A percentile compares a stretch with the other conserved stretches of the same genome.
Conservation (phyloP, 2,797 vertebrate species). For the Channallabes apus region DNA sequence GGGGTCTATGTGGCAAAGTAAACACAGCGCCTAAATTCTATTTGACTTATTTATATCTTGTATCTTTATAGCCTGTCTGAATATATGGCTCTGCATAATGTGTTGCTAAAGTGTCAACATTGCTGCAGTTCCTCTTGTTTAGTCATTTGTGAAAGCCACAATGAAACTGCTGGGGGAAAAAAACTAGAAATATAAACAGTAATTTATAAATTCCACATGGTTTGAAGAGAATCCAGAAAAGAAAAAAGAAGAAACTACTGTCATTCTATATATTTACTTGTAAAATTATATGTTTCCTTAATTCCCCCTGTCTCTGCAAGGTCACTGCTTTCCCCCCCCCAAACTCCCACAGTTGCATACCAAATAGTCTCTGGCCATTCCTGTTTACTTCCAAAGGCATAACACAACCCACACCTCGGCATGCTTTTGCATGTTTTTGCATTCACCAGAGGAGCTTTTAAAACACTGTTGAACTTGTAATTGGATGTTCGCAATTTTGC, state of each 20-base stretch:
- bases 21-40: slow-evolving; percentile 46
- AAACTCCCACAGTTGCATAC: slow-evolving; percentile 63
- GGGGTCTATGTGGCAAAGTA: slow-evolving; percentile 41
- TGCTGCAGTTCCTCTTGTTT: slow-evolving; percentile 51
- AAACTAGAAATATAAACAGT: slow-evolving; percentile 11
- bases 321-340: slow-evolving; percentile 53
- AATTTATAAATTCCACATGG: slow-evolving; percentile 7
- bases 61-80: slow-evolving; percentile 40
- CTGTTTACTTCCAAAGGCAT: slow-evolving; percentile 65
- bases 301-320: slow-evolving; percentile 56
- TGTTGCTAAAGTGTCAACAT: slow-evolving; percentile 44
- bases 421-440: slow-evolving; percentile 61
- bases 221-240: slow-evolving; percentile 11
- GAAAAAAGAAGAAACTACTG: slow-evolving; percentile 19
- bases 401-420: slow-evolving; percentile 46
- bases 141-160: slow-evolving; percentile 35
- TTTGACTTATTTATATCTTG: slow-evolving; percentile 48
- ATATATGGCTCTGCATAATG: slow-evolving; percentile 43
- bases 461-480: slow-evolving; percentile 64
- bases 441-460: slow-evolving; percentile 64
- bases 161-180: slow-evolving; percentile 23
- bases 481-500: slow-evolving; percentile 59
- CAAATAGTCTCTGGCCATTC: slow-evolving; percentile 57
- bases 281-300: slow-evolving; percentile 53
- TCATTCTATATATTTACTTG: slow-evolving; percentile 47